Evolutionary conservation across 2,113 vertebrate species (phyloP).

Genomic region (Nesogale talazaci): DNA sequence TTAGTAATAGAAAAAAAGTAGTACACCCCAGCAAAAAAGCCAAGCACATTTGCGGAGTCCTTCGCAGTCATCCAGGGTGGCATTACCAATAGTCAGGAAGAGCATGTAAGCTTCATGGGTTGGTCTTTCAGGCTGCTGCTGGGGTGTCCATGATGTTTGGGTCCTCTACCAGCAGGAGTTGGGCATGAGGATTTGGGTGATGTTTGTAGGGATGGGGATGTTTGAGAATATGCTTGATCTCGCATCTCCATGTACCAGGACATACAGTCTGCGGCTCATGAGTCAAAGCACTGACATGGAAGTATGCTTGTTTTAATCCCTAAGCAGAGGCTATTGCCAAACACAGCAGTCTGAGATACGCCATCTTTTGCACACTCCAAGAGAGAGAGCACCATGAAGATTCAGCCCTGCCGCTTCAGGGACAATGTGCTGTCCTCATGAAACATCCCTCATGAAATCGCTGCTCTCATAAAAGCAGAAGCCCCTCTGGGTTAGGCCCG

Average conservation of each 20-base stretch:
- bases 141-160: not conserved
- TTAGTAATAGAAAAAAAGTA: slow-evolving; percentile 10
- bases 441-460: not conserved
- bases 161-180: not conserved
- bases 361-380: not conserved
- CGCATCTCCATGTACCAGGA: not conserved
- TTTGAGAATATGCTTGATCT: not conserved
- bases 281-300: not conserved
- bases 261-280: not conserved
- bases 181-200: not conserved
- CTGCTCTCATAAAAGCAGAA: slow-evolving; percentile 32
- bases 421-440: not conserved
- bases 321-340: not conserved
- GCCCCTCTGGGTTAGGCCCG: not conserved
- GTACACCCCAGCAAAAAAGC: not conserved
- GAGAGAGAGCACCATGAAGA: not conserved
- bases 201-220: not conserved
- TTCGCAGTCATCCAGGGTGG: not conserved
- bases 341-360: not conserved
- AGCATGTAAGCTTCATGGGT: not conserved
- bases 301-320: not conserved
- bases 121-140: not conserved
- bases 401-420: not conserved
- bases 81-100: not conserved
- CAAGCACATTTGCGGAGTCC: not conserved